Conservation (phyloP, 35 echinoderm and acorn worm genomes). For the Hemicentrotus pulcherrimus region DNA sequence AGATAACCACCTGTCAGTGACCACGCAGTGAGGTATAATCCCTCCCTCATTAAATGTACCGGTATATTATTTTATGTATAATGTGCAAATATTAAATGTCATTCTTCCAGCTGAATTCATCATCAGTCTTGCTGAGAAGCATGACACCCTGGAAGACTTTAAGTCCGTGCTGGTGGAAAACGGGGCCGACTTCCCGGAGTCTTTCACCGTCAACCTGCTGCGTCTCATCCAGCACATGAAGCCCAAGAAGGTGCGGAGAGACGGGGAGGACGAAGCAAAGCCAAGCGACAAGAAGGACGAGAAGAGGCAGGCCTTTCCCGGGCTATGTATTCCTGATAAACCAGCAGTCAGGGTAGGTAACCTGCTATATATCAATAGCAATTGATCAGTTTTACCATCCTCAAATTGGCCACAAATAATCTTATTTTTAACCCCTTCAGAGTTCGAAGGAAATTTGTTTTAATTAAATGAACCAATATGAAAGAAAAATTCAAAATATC, state of each 20-base stretch:
- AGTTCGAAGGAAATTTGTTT: too few species aligned
- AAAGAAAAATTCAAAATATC: too few species aligned
- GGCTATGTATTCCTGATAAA: conserved; percentile 85
- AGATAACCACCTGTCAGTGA: too few species aligned
- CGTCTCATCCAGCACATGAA: conserved; percentile 95
- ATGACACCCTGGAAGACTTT: conserved; percentile 75
- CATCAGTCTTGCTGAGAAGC: conserved; percentile 86
- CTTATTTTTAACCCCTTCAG: too few species aligned
- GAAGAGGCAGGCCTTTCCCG: conserved; percentile 77
- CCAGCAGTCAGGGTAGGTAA: conserved; percentile 14
- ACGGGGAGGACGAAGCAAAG: neutral
- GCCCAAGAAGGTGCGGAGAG: conserved; percentile 54
- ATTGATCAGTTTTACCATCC: too few species aligned
- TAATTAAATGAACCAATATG: too few species aligned
- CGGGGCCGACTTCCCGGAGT: conserved; percentile 89
- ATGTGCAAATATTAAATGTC: neutral
- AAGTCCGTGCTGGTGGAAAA: conserved; percentile 77
- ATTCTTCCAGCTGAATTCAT: conserved; percentile 87
- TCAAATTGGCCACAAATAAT: too few species aligned
- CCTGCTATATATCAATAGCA: too few species aligned
- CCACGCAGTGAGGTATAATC: too few species aligned
- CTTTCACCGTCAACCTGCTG: conserved; percentile 80
- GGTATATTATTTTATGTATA: neutral
- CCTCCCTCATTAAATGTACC: too few species aligned
- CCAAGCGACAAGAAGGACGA: conserved; percentile 58